phyloP scores from a whole-genome alignment of 30 jellyfish, hydroid and myxozoan genomes.

The Aurelia aurita complex sp. Pacific region DNA sequence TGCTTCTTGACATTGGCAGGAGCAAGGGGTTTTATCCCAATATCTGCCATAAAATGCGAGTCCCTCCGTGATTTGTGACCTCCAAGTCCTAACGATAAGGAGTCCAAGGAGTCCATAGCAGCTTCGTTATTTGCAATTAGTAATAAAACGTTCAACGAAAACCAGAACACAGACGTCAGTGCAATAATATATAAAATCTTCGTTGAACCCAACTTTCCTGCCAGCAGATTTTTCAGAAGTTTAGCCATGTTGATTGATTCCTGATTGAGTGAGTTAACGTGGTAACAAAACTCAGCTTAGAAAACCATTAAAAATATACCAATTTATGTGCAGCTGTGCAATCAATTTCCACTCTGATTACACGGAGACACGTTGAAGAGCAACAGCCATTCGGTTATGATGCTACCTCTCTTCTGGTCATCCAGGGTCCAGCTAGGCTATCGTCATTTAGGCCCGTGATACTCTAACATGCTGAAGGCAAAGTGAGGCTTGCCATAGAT shows the following conservation, averaged over 20 bases:
- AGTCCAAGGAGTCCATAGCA: conserved; percentile 83
- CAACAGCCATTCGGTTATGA: background rate
- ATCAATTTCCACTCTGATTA: background rate
- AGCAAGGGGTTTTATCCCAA: conserved; percentile 86
- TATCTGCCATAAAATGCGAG: conserved; percentile 88
- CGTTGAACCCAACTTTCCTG: conserved; percentile 46
- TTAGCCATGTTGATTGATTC: background rate
- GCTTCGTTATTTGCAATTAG: conserved; percentile 86
- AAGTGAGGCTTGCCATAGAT: no score
- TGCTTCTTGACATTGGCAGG: conserved; percentile 76
- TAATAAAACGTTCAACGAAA: conserved; percentile 82
- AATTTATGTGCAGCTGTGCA: conserved; percentile 12
- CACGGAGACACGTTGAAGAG: background rate
- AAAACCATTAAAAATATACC: background rate
- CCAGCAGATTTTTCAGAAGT: background rate
- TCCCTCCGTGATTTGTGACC: conserved; percentile 63
- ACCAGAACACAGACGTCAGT: conserved; percentile 93
- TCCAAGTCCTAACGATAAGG: conserved; percentile 73
- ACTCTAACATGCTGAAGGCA: no score
- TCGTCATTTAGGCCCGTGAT: no score
- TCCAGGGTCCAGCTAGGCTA: background rate
- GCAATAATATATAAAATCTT: conserved; percentile 79
- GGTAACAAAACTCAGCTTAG: background rate
- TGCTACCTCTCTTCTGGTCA: background rate
- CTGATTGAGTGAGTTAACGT: background rate